Evolutionary conservation across 1,140 invertebrate species (phyloP).

Genomic region (Drosophila lowei): DNA sequence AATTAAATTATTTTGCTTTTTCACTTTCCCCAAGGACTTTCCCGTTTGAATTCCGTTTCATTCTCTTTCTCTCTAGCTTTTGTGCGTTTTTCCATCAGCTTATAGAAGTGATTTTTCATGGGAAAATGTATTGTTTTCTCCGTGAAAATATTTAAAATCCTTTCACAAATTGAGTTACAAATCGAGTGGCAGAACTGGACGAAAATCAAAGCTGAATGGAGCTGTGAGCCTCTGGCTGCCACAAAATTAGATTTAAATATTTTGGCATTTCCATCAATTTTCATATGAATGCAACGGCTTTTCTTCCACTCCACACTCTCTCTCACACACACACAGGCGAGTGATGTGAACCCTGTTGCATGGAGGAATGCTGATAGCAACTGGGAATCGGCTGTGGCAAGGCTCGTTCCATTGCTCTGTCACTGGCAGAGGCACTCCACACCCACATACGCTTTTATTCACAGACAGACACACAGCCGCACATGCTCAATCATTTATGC

Average conservation of each 20-base stretch:
- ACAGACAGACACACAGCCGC: conserved; percentile 3
- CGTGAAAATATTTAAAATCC: conserved; percentile 64
- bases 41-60: conserved; percentile 8
- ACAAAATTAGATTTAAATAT: conserved; percentile 78
- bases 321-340: background rate
- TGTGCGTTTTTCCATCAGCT: background rate
- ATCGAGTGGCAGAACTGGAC: conserved; percentile 21
- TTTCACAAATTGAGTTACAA: conserved; percentile 34
- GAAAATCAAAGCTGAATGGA: conserved; percentile 13
- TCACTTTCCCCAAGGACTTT: background rate
- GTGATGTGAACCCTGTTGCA: conserved; percentile 40
- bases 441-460: background rate
- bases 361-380: conserved; percentile 55
- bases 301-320: conserved; percentile 1
- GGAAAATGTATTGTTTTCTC: conserved; percentile 4
- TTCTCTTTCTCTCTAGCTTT: background rate
- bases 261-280: conserved; percentile 80
- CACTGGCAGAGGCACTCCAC: conserved; percentile 7
- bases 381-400: conserved; percentile 47
- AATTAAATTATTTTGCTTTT: conserved; percentile 21
- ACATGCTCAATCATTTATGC: conserved; percentile 78
- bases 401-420: conserved; percentile 5
- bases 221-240: conserved; percentile 13
- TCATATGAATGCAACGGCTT: conserved; percentile 55
- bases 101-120: too few relatives aligned